phyloP scores from a whole-genome alignment of 2,113 vertebrate species.

The Hyla sarda region DNA sequence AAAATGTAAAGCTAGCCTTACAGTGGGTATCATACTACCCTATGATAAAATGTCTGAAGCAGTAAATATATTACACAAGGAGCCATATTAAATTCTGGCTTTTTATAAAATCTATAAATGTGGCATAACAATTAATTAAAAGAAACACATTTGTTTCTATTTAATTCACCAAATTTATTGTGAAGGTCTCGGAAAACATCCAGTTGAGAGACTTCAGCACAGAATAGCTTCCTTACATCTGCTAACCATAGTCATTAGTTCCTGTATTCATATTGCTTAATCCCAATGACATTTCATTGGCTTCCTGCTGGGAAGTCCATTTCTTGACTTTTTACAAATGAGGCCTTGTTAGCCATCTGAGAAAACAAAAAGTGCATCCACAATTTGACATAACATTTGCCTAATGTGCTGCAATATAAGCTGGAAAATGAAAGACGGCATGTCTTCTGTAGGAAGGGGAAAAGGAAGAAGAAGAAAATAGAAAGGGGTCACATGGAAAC shows the following conservation, averaged over 20 bases:
- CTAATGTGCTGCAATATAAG: slow-evolving; percentile 30
- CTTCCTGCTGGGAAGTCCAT: slow-evolving; percentile 46
- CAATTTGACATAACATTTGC: slow-evolving; percentile 37
- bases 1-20: no score
- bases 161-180: background rate
- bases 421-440: slow-evolving; percentile 25
- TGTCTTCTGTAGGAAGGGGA: background rate
- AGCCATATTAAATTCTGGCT: background rate
- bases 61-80: background rate
- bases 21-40: background rate
- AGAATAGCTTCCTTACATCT: slow-evolving; percentile 7
- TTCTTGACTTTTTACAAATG: slow-evolving; percentile 41
- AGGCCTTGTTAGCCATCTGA: slow-evolving; percentile 38
- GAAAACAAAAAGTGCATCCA: background rate
- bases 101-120: background rate
- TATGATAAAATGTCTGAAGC: background rate
- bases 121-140: background rate
- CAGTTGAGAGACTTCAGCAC: background rate
- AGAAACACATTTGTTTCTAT: background rate
- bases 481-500: background rate
- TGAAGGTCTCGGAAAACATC: background rate
- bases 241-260: slow-evolving; percentile 13
- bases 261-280: slow-evolving; percentile 39
- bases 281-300: slow-evolving; percentile 42
- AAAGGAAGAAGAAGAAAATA: background rate